Evolutionary conservation across 2,888 invertebrate species (phyloP), one percentile per base, ranked within the genome.

Genomic region (Xestobium rufovillosum): DNA sequence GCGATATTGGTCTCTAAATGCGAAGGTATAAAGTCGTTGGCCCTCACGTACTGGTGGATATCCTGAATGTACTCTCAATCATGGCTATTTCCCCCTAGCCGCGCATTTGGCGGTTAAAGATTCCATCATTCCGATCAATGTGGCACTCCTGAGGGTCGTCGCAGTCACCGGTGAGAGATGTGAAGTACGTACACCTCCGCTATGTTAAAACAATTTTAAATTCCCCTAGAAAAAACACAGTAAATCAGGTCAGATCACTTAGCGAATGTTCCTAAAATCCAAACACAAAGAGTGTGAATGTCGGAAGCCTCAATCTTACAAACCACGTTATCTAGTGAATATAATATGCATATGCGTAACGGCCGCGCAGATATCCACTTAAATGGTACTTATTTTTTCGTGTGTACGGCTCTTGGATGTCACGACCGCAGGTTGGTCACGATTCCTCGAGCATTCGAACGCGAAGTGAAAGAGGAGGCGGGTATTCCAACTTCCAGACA

Each of bases 71-170:
- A 56, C 61, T 57, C 59, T 66, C 64, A 65, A 66, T 66, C 65
- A 66, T 65, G 65, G 65, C 64, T 66, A 66, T 66, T 61, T 65
- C 53, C 61, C 66, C 66, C 66, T 54, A 61, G 65, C 53, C 56
- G 64, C 61, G 56, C 65, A 60, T 66, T 66, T 61, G 60, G 63
- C 57, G 65, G 65, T 65, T 66, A 65, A 65, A 66, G 65, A 66
- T 66, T 66, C 66, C 66, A 66, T 66, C 65, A 65, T 65, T 65
- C 59, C 62, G 65, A 65, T 65, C 65, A 63, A 55, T 61, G 63
- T 65, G 56, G 63, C 59, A 63, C 66, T 61, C 65, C 55, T 51
- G 66, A 65, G 66, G 60, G 61, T 59, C 57, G 60, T 66, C 61
- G 51, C 53, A 59, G 64, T 64, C 64, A 59, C 59, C 53, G 55